Conservation (phyloP, 1,140 invertebrate species). For the Plectus sambesii region DNA sequence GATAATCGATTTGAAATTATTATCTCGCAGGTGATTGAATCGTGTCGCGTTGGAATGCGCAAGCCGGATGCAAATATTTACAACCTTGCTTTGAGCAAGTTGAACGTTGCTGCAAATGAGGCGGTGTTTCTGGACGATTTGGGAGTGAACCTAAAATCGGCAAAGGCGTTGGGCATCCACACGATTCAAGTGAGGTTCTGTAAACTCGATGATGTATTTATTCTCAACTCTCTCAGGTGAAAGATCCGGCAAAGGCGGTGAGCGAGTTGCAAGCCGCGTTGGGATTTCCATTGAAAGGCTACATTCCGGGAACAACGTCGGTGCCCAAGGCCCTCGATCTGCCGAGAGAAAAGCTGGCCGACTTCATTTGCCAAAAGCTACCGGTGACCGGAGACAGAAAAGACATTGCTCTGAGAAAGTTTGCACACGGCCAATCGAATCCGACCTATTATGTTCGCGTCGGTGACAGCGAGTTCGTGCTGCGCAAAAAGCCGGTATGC, state of each 20-base stretch:
- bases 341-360: too few relatives aligned
- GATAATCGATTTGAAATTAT: constrained; percentile 3
- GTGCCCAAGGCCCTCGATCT: too few relatives aligned
- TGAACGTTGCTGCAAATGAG: constrained; percentile 43
- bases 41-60: constrained; percentile 43
- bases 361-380: too few relatives aligned
- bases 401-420: constrained; percentile 37
- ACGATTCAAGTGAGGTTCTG: constrained; percentile 46
- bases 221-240: constrained; percentile 24
- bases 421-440: constrained; percentile 50
- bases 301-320: constrained; percentile 44
- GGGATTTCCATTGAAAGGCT: constrained; percentile 33
- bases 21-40: constrained; percentile 46
- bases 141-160: constrained; percentile 47
- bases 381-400: too few relatives aligned
- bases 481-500: constrained; percentile 50
- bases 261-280: constrained; percentile 42
- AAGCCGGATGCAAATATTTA: constrained; percentile 48
- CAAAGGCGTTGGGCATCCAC: constrained; percentile 44
- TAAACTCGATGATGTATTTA: too few relatives aligned
- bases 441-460: constrained; percentile 49
- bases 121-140: constrained; percentile 49
- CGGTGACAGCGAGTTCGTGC: constrained; percentile 46
- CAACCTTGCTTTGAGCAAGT: constrained; percentile 35
- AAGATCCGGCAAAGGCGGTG: constrained; percentile 37